Evolutionary conservation across 2,888 invertebrate species (phyloP), one percentile per base, ranked within the genome.

Genomic region (Lumbricus terrestris): DNA sequence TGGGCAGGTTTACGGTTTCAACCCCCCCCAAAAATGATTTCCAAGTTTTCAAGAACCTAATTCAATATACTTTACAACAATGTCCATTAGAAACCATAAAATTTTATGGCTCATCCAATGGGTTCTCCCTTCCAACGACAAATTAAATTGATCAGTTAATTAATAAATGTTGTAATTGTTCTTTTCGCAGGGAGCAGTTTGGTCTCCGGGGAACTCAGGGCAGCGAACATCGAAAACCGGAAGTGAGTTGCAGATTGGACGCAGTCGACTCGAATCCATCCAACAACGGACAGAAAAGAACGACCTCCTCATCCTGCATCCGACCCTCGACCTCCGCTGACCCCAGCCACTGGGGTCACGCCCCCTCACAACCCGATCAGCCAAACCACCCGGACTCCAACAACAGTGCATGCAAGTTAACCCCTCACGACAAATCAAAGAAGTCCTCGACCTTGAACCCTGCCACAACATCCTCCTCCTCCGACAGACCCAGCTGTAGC

Each of bases 371-470:
- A 33, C 40, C 38, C n/a, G 38, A 89, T 0, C 82, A 35, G 13
- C 38, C 38, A 5, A 47, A 5, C 16, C 89, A 34, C 54, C 54
- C 69, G 23, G 38, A 82, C 34, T 6, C 89, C 40, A 40, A 38
- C 40, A 38, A 38, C 89, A n/a, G n/a, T n/a, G 42, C 8, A n/a
- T n/a, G 35, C 69, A 34, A 34, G 34, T n/a, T 38, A 34, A 34
- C 89, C 35, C 89, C 33, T 82, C 69, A 29, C 20, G 83, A 83
- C 35, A 47, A 88, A 35, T 82, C 89, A n/a, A 82, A 38, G 69
- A 82, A 69, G n/a, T 89, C 83, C 8, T 89, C 89, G 89, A n/a
- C 89, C n/a, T 89, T 35, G 35, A 54, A 23, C n/a, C n/a, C 89
- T 18, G 23, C 83, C 0, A 2, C 29, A 1, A 29, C 38, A 29